Conservation (phyloP, 2,113 vertebrate genomes). For the Corvus moneduloides region DNA sequence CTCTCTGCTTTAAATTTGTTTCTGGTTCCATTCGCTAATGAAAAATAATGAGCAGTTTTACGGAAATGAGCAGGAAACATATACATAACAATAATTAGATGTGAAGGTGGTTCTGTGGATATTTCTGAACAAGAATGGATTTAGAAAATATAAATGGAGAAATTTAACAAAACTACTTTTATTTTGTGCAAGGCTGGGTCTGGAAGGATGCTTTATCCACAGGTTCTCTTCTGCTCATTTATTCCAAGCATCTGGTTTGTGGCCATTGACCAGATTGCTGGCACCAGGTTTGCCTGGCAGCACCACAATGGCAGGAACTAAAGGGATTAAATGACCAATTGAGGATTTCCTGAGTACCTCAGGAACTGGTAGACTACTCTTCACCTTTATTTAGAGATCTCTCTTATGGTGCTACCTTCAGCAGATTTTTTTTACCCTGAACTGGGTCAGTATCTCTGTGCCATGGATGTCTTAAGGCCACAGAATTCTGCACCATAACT, state of each 20-base stretch:
- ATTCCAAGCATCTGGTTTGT: neutral
- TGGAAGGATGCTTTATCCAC: neutral
- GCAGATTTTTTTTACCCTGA: neutral
- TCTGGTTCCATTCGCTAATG: neutral
- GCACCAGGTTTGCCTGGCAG: neutral
- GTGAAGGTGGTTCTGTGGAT: neutral
- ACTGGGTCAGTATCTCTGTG: neutral
- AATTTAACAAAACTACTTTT: neutral
- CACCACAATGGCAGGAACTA: neutral
- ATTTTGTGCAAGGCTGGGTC: neutral
- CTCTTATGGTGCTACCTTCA: fast-evolving
- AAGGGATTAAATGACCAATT: neutral
- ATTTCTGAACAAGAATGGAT: neutral
- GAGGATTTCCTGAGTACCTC: neutral
- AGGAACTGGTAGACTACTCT: neutral
- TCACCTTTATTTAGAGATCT: neutral
- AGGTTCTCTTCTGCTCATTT: neutral
- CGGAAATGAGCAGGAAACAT: neutral
- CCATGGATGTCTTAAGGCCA: neutral
- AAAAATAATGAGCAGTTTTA: neutral
- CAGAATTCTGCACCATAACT: neutral
- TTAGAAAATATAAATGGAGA: neutral
- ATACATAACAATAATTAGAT: neutral
- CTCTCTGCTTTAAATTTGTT: neutral
- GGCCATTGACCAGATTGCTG: neutral